phyloP scores from a whole-genome alignment of 2,797 vertebrate genomes.

The Phoebastria nigripes region DNA sequence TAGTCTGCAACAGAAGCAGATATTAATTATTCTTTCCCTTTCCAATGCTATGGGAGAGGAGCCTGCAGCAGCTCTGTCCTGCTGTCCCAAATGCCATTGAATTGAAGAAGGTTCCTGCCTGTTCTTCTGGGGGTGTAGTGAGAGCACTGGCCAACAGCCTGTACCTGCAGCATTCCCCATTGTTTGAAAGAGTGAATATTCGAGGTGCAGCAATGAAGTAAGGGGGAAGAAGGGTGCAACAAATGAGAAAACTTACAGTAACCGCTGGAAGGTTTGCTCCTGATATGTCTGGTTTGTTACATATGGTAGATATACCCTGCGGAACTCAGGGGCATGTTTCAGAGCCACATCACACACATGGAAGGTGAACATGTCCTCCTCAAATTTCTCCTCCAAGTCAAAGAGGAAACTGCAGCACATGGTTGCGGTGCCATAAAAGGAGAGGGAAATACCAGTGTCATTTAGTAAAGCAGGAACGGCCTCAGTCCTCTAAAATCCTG shows the following conservation, averaged over 20 bases:
- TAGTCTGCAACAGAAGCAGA: background rate
- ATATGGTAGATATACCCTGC: conserved; percentile 91
- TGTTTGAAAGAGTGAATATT: background rate
- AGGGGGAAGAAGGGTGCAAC: background rate
- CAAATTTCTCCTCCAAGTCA: conserved; percentile 92
- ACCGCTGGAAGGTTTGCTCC: conserved; percentile 90
- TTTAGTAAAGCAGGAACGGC: background rate
- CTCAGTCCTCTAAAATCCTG: background rate
- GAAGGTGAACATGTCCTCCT: conserved; percentile 86
- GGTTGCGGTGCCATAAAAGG: background rate
- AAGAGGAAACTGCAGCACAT: conserved; percentile 83
- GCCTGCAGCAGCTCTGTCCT: background rate
- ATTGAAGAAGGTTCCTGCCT: background rate
- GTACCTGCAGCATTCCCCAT: background rate
- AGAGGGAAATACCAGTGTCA: background rate
- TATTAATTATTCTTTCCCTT: background rate
- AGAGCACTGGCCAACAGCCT: background rate
- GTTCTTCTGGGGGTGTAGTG: background rate
- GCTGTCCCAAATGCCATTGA: background rate
- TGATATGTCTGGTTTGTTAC: conserved; percentile 98
- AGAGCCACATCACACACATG: conserved; percentile 90
- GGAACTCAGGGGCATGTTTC: conserved; percentile 85
- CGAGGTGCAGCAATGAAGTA: background rate
- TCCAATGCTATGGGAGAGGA: background rate
- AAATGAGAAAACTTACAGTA: conserved; percentile 82